Conservation (phyloP, 2,113 vertebrate species). For the Centrocercus urophasianus region DNA sequence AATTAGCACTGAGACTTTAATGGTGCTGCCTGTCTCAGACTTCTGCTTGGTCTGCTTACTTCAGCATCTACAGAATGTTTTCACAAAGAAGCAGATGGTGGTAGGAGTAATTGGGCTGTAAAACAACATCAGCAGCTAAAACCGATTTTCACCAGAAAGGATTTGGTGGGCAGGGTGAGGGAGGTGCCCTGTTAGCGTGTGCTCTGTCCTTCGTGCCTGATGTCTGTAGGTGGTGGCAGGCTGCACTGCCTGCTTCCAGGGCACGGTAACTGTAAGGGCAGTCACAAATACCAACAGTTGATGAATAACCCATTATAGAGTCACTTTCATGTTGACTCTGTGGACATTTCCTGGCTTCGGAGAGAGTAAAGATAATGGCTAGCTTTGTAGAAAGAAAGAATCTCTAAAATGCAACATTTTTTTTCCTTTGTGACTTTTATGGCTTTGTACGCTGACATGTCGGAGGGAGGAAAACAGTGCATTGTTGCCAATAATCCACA, state of each 20-base stretch:
- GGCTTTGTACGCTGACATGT: slow-evolving; percentile 63
- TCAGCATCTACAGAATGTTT: slow-evolving; percentile 73
- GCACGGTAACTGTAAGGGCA: slow-evolving; percentile 68
- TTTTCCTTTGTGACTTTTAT: slow-evolving; percentile 68
- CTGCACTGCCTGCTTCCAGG: slow-evolving; percentile 22
- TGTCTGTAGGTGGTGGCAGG: slow-evolving; percentile 56
- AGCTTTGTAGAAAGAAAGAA: slow-evolving; percentile 74
- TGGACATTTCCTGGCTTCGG: slow-evolving; percentile 70
- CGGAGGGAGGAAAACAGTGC: slow-evolving; percentile 72
- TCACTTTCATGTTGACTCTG: slow-evolving; percentile 71
- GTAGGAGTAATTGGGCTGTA: slow-evolving; percentile 67
- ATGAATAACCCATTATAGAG: slow-evolving; percentile 73
- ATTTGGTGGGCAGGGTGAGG: slow-evolving; percentile 19
- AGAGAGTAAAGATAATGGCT: slow-evolving; percentile 66
- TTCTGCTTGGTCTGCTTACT: slow-evolving; percentile 66
- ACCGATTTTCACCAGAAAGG: slow-evolving; percentile 53
- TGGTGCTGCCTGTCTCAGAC: slow-evolving; percentile 36
- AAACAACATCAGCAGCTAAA: slow-evolving; percentile 55
- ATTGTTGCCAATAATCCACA: slow-evolving; percentile 67
- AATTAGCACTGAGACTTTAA: slow-evolving; percentile 33
- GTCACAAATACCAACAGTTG: slow-evolving; percentile 69
- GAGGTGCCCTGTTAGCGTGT: slow-evolving; percentile 39
- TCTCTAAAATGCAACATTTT: slow-evolving; percentile 71
- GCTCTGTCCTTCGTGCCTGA: slow-evolving; percentile 37
- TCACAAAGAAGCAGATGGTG: slow-evolving; percentile 71